Base-by-base conservation (phyloP, 2,113 vertebrate species). In the Stegostoma tigrinum region DNA sequence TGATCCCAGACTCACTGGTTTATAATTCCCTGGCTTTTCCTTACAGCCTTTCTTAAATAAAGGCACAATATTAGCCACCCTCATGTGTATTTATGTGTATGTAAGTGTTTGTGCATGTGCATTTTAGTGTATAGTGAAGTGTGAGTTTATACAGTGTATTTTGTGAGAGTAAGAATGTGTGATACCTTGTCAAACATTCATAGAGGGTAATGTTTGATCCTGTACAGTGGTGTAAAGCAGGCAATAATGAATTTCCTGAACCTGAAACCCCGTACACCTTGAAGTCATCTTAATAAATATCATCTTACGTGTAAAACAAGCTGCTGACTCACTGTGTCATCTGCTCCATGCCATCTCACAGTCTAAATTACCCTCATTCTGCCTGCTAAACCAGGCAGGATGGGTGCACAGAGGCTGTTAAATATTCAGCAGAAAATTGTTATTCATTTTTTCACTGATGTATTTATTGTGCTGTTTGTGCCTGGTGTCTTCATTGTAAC, bases 401-500 rank as follows among this genome's bases (percentile, higher is more conserved):
- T 83, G 78, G 21, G n/a, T 6, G 21, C 80, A 83, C 80, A 80
- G 34, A 80, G 34, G 3, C 80, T 83, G 17, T 83, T 83, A 42
- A 83, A 45, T 21, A 83, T 42, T 83, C 38, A 83, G 23, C 80
- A 83, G 80, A 38, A 45, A 83, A 42, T 45, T 45, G 5, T 45
- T 42, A 83, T 45, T 83, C 80, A 42, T 38, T 80, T 34, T 80
- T 80, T 80, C 34, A 80, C 14, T 15, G 12, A 80, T 38, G 10
- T 80, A n/a, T 38, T 80, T 80, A 80, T 80, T 80, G 12, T 23
- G 38, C 80, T 42, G 38, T 42, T 83, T 83, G 15, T 23, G n/a
- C 80, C 80, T 83, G 80, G 80, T 83, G 80, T 83, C 21, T 19
- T 80, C n/a, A 80, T 80, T 80, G n/a, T 80, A 80, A 80, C n/a